Conservation (phyloP, 2,113 vertebrate genomes). For the Trogon melanurus region DNA sequence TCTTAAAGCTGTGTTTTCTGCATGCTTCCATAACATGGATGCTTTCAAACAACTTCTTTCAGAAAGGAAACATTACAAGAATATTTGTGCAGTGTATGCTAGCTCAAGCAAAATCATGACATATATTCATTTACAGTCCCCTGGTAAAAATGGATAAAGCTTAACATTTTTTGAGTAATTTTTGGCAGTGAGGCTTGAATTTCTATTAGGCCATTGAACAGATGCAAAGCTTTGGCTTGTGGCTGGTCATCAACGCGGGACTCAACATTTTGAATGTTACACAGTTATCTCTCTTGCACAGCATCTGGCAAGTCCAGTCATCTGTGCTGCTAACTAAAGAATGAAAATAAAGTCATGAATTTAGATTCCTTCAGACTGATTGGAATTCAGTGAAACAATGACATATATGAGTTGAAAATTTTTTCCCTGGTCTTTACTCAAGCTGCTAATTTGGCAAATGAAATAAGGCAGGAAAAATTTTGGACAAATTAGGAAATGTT, state of each 20-base stretch:
- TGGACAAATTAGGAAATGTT: neutral
- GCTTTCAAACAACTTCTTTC: neutral
- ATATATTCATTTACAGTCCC: neutral
- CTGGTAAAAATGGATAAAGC: neutral
- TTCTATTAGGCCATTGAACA: constrained; percentile 41
- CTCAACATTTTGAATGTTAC: constrained; percentile 1
- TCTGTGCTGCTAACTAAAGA: neutral
- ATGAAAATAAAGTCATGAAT: neutral
- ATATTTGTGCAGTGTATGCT: neutral
- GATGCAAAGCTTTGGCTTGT: constrained; percentile 43
- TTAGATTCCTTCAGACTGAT: neutral
- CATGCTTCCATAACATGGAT: neutral
- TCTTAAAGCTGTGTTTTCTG: neutral
- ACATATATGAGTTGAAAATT: too few relatives aligned
- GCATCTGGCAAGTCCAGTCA: constrained; percentile 18
- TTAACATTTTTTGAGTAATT: neutral
- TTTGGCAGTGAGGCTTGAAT: neutral
- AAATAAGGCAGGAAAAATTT: neutral
- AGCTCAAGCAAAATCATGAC: neutral
- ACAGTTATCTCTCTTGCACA: constrained; percentile 20
- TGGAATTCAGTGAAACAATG: too few relatives aligned
- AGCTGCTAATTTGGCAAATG: neutral
- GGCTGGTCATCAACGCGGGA: neutral
- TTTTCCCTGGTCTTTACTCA: too few relatives aligned
- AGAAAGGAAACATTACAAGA: neutral